A percentile compares a stretch with the other conserved stretches of the same genome.
Evolutionary conservation across 2,113 vertebrate genomes (phyloP).

Genomic region (Hemibagrus wyckioides): DNA sequence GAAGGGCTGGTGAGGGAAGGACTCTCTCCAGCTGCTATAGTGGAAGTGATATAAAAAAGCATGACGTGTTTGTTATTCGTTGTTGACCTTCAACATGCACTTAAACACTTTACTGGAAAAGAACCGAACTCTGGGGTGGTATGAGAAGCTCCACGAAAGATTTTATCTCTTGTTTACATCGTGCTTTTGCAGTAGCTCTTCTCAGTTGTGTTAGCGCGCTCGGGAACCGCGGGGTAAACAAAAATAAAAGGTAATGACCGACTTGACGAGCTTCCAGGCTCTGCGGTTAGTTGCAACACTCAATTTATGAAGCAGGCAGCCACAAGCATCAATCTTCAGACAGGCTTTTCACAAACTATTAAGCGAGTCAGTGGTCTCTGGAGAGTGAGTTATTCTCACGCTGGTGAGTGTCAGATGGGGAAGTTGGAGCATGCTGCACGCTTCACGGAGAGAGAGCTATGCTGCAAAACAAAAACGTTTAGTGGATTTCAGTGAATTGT

Average conservation of each 20-base stretch:
- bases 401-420: not conserved
- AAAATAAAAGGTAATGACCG: not conserved
- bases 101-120: not conserved
- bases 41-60: not conserved
- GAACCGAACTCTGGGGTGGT: not conserved
- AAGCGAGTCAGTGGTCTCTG: not conserved
- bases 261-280: slow-evolving; percentile 3
- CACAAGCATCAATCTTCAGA: not conserved
- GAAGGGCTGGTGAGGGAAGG: not conserved
- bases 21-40: not conserved
- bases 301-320: slow-evolving; percentile 5
- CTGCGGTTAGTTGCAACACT: not conserved
- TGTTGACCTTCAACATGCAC: too few species aligned
- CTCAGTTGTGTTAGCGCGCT: not conserved
- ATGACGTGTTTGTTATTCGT: not conserved
- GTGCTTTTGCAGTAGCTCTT: not conserved
- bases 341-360: not conserved
- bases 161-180: not conserved
- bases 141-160: not conserved
- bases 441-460: not conserved
- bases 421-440: not conserved
- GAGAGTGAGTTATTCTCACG: not conserved
- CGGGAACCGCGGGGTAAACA: not conserved
- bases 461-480: not conserved
- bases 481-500: slow-evolving; percentile 10